Percentiles rank a stretch among this genome's conserved stretches.
Evolutionary conservation across 2,797 vertebrate genomes (phyloP).

Genomic region (Neosilurus hyrtlii): DNA sequence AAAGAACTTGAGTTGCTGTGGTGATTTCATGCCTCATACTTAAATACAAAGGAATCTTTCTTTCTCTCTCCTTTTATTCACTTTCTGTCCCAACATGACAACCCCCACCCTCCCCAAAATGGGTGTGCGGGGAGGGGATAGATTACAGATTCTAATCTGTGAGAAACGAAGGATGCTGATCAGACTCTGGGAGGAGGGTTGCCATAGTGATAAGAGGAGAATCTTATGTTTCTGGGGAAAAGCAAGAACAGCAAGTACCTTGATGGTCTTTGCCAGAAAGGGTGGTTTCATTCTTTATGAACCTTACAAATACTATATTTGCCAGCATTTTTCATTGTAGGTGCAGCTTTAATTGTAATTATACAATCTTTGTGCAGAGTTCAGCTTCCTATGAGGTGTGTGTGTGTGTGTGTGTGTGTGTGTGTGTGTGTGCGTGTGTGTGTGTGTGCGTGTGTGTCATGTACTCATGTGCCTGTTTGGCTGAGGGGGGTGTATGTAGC

Average conservation of each 20-base stretch:
- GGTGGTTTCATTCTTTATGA: constrained; percentile 26
- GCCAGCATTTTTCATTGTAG: neutral
- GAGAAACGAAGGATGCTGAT: constrained; percentile 51
- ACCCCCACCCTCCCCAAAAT: constrained; percentile 12
- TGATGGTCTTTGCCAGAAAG: constrained; percentile 22
- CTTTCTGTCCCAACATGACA: constrained; percentile 33
- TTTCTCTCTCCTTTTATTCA: constrained; percentile 39
- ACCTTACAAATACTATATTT: constrained; percentile 7
- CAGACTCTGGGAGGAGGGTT: constrained; percentile 52
- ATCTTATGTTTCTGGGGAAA: constrained; percentile 41
- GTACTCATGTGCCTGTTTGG: constrained; percentile 5
- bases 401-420: neutral
- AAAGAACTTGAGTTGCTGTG: constrained; percentile 62
- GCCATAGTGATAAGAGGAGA: constrained; percentile 51
- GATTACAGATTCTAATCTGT: constrained; percentile 57
- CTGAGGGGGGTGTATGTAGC: constrained; percentile 28
- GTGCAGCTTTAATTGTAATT: neutral
- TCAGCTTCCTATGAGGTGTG: neutral
- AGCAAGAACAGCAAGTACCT: constrained; percentile 35
- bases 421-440: neutral
- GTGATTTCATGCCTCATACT: constrained; percentile 71
- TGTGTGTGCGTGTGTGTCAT: neutral
- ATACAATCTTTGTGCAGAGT: neutral
- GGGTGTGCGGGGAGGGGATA: constrained; percentile 22
- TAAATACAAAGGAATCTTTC: constrained; percentile 73